Percentiles rank a stretch among this genome's conserved stretches.
Evolutionary conservation across 2,797 vertebrate species (phyloP).

Genomic region (Anguilla anguilla): DNA sequence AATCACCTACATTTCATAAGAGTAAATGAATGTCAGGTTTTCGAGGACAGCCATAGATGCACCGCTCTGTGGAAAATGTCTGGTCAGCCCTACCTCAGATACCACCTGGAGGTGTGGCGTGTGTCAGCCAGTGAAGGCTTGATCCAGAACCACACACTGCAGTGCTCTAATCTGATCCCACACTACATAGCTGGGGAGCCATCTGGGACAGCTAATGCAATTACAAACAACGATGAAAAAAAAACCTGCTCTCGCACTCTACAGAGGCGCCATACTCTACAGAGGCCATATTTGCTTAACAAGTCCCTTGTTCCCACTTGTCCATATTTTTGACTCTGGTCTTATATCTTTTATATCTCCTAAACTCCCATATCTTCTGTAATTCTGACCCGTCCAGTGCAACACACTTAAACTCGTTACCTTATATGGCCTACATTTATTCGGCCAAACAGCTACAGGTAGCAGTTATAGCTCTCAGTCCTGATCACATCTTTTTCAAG

Average conservation of each 20-base stretch:
- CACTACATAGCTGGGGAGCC: background rate
- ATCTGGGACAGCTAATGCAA: conserved; percentile 17
- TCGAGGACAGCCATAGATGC: background rate
- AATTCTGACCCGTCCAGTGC: background rate
- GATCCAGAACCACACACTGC: background rate
- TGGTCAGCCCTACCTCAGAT: background rate
- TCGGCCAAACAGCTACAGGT: background rate
- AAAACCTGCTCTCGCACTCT: background rate
- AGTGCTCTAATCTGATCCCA: background rate
- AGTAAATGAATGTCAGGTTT: background rate
- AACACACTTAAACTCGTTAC: background rate
- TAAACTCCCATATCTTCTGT: background rate
- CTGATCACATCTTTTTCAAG: background rate
- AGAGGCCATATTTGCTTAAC: background rate
- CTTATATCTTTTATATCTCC: background rate
- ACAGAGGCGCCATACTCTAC: no score
- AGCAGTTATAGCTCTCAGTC: background rate
- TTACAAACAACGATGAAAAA: background rate
- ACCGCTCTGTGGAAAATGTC: background rate
- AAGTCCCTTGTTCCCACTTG: no score
- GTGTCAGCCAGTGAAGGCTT: background rate
- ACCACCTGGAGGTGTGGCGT: background rate
- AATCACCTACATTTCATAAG: background rate
- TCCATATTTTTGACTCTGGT: no score
- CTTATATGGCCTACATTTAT: background rate